Evolutionary conservation across 2,113 vertebrate genomes (phyloP), one percentile per base, ranked within the genome.

Genomic region (Nyctereutes procyonoides): DNA sequence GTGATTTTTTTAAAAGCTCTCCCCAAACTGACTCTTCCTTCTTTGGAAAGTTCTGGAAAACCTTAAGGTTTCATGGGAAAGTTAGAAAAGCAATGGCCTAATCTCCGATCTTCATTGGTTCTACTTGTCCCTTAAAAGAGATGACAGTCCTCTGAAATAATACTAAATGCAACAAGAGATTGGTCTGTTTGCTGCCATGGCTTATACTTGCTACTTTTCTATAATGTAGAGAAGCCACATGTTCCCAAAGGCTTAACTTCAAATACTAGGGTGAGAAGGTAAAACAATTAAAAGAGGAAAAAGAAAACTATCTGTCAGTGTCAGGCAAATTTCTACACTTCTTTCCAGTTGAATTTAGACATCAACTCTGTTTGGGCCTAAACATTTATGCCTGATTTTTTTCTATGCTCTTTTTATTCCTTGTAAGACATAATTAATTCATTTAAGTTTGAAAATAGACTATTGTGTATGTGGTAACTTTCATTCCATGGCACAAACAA

Each of bases 381-480:
- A 95, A 60, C 69, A 60, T 82, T 65, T 67, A 73, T 16, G 22
- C 11, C 1, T 84, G 2, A 38, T 3, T 90, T 80, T 58, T 71
- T 35, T 69, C 24, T 53, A 32, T 76, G 13, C 14, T 94, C 69
- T 88, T 84, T 84, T 97, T 91, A 90, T 95, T 93, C 20, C 83
- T 77, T 97, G 88, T 90, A 96, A 98, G 79, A 86, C 32, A n/a
- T 81, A 97, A 83, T 94, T 81, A 97, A 83, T 94, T 92, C 90
- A 97, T 85, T 97, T 97, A 97, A 90, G 32, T 93, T 98, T 98
- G 80, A 98, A 96, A 98, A 98, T 4, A 97, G 79, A 95, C 86
- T 89, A 95, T 69, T 98, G 73, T 84, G 32, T 93, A 84, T 96
- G 85, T 96, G 87, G 91, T 97, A 97, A 98, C 65, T 95, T 98